phyloP scores from a whole-genome alignment of 1,140 invertebrate genomes.

The Nilaparvata lugens region DNA sequence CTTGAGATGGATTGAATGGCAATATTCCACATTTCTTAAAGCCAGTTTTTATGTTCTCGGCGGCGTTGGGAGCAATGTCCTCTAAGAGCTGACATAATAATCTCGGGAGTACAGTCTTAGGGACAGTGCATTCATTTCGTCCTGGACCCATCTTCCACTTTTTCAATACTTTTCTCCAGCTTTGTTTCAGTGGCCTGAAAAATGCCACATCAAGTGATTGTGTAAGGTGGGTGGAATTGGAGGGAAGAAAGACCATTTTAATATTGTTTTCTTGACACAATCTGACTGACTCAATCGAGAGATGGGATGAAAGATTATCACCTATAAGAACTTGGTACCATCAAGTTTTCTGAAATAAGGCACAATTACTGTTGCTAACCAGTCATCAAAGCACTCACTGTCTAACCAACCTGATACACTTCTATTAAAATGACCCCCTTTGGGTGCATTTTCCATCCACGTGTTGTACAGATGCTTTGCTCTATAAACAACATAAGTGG shows the following conservation, averaged over 20 bases:
- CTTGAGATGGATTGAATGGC: conserved; percentile 23
- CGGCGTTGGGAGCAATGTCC: conserved; percentile 13
- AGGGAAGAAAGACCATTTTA: conserved; percentile 33
- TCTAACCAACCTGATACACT: conserved; percentile 8
- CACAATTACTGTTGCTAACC: conserved; percentile 16
- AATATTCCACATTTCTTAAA: conserved; percentile 26
- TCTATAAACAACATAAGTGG: conserved; percentile 35
- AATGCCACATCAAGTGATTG: conserved; percentile 39
- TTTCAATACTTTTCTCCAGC: conserved; percentile 33
- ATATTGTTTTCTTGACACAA: conserved; percentile 33
- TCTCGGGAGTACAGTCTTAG: conserved; percentile 25
- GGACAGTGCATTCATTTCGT: conserved; percentile 18
- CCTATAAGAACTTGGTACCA: conserved; percentile 28
- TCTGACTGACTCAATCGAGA: conserved; percentile 30
- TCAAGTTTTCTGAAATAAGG: neutral
- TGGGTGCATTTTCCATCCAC: conserved; percentile 31
- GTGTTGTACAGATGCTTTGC: conserved; percentile 30
- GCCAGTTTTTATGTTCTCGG: conserved; percentile 24
- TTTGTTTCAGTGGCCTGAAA: conserved; percentile 33
- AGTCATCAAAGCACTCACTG: conserved; percentile 9
- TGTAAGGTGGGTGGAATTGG: conserved; percentile 36
- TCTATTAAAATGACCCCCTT: conserved; percentile 3
- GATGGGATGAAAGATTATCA: conserved; percentile 36
- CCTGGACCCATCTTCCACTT: conserved; percentile 27
- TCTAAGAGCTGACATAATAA: conserved; percentile 22